These are phyloP conservation scores for Larimichthys polyactis DNA, from an alignment of 2,113 vertebrate species.

Conservation along the genomic window DNA sequence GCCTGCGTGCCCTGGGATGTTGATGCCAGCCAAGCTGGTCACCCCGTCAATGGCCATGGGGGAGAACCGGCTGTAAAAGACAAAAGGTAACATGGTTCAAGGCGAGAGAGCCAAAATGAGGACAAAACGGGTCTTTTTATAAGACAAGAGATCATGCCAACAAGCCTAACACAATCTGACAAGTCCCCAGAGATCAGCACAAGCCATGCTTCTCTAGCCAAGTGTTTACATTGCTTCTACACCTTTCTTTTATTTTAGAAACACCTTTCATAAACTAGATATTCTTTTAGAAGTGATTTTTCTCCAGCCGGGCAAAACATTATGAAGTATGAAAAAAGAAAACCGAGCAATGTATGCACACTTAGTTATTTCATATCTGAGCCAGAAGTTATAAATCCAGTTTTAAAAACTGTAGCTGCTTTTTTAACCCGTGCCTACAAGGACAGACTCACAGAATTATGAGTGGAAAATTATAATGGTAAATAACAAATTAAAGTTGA, in stretches of 20 bases:
- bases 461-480: not conserved
- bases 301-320: not conserved
- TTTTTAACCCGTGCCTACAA: not conserved
- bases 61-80: constrained; percentile 91
- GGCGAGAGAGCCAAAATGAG: constrained; percentile 27
- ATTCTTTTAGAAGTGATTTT: not conserved
- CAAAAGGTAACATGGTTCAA: constrained; percentile 61
- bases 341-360: not conserved
- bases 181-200: constrained; percentile 37
- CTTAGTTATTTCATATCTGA: not conserved
- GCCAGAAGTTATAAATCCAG: not conserved
- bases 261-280: not conserved
- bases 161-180: constrained; percentile 43
- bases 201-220: not conserved
- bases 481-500: not conserved
- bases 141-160: constrained; percentile 27
- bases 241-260: not conserved
- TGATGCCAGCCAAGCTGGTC: constrained; percentile 98
- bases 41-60: constrained; percentile 99
- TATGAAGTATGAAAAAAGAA: not conserved
- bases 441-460: not conserved
- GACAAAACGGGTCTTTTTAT: constrained; percentile 22
- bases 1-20: constrained; percentile 96
- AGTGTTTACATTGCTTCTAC: constrained; percentile 2
- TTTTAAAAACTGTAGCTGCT: not conserved